phyloP scores from a whole-genome alignment of 2,888 invertebrate species.

The Morpho helenor region DNA sequence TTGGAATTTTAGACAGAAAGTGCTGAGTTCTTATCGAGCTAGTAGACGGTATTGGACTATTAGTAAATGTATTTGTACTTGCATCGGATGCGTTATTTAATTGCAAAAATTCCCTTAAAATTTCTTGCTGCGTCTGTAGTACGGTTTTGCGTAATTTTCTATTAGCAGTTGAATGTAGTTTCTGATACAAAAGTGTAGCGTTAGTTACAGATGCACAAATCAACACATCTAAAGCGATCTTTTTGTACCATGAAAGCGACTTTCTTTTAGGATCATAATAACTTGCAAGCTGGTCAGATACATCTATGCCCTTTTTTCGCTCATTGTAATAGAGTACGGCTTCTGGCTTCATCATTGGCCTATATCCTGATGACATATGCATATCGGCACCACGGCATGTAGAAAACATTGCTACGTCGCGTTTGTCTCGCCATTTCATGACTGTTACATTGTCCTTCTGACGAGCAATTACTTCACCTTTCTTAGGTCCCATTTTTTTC shows the following conservation, averaged over 20 bases:
- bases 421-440: constrained; percentile 21
- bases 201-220: constrained; percentile 26
- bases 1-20: constrained; percentile 25
- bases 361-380: no score
- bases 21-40: constrained; percentile 23
- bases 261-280: constrained; percentile 26
- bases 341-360: no score
- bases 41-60: constrained; percentile 20
- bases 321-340: no score
- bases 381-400: constrained; percentile 3
- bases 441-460: constrained; percentile 26
- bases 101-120: neutral
- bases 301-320: constrained; percentile 22
- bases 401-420: constrained; percentile 17
- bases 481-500: neutral
- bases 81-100: no score
- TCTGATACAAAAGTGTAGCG: constrained; percentile 25
- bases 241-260: constrained; percentile 27
- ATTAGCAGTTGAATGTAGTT: constrained; percentile 23
- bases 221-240: constrained; percentile 27
- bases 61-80: no score
- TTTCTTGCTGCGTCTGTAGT: constrained; percentile 15
- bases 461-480: constrained; percentile 10
- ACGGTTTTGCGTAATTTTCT: constrained; percentile 18
- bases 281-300: constrained; percentile 26